Conservation (phyloP, 1,140 invertebrate species). For the Dolichoris vasculosae region DNA sequence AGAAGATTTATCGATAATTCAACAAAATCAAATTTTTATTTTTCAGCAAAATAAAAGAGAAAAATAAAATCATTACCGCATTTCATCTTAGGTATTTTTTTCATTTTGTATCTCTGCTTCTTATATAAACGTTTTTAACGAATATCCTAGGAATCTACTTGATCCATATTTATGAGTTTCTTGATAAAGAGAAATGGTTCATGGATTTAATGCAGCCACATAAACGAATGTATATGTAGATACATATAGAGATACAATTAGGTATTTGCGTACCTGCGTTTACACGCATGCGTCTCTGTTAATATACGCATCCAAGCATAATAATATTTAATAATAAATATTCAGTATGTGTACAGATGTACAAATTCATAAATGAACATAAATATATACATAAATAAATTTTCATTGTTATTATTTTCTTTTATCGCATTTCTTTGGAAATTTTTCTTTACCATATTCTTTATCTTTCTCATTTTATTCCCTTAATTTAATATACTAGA, state of each 20-base stretch:
- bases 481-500: too few species aligned
- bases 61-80: slow-evolving; percentile 45
- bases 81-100: not conserved
- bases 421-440: too few species aligned
- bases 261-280: not conserved
- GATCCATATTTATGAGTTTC: slow-evolving; percentile 48
- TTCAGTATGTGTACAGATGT: not conserved
- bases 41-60: not conserved
- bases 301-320: too few species aligned
- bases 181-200: slow-evolving; percentile 46
- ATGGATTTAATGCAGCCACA: slow-evolving; percentile 5
- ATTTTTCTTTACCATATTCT: not conserved
- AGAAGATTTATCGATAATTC: not conserved
- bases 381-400: slow-evolving; percentile 1
- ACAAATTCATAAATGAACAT: not conserved
- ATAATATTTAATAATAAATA: not conserved
- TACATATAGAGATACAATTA: not conserved
- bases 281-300: not conserved
- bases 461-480: too few species aligned
- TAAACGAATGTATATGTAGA: not conserved
- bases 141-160: not conserved
- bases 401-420: not conserved
- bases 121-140: not conserved
- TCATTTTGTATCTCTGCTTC: not conserved
- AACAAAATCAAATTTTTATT: not conserved